Evolutionary conservation across 2,113 vertebrate species (phyloP), one percentile per base, ranked within the genome.

Genomic region (Hystrix cristata): DNA sequence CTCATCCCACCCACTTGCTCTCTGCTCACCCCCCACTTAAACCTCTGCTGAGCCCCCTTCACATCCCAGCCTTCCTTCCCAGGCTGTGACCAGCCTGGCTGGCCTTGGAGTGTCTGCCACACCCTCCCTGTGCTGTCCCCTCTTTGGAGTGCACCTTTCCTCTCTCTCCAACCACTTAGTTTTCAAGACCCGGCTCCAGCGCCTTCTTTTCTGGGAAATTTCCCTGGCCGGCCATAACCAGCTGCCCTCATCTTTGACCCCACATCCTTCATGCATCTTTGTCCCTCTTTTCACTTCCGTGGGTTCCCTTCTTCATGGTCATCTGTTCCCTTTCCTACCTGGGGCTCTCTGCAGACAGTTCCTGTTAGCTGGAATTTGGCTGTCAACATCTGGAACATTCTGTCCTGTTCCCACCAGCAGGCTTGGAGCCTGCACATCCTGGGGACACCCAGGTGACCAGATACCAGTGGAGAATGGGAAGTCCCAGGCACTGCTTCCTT

Each of bases 161-260:
- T n/a, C 69, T 46, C 1, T 67, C 89, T 83, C 71, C 46, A 94
- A 60, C 55, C 64, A 27, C 29, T 95, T 59, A 46, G 81, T 93
- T 94, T 82, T 72, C 51, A 79, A 64, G 48, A 48, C 53, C 64
- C 29, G 67, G 29, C 34, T 78, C 86, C 81, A 78, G 55, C 12
- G 64, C 92, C 64, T 48, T 74, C 79, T 94, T 87, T 93, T 95
- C 57, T 4, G 0, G 89, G 83, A 57, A 94, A 51, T 23, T 88
- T 53, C 57, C 64, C 84, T 43, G 59, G 69, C 55, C 64, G 4
- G 14, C 55, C 55, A 59, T 31, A 86, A 53, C 38, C 91, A 78
- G 60, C 46, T 59, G 80, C 60, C 55, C 10, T 57, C 80, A 53
- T 87, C 88, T 95, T 65, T 82, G 79, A 76, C 46, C 72, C 59